Evolutionary conservation across 2,113 vertebrate genomes (phyloP), one percentile per base, ranked within the genome.

Genomic region (Prionailurus viverrinus): DNA sequence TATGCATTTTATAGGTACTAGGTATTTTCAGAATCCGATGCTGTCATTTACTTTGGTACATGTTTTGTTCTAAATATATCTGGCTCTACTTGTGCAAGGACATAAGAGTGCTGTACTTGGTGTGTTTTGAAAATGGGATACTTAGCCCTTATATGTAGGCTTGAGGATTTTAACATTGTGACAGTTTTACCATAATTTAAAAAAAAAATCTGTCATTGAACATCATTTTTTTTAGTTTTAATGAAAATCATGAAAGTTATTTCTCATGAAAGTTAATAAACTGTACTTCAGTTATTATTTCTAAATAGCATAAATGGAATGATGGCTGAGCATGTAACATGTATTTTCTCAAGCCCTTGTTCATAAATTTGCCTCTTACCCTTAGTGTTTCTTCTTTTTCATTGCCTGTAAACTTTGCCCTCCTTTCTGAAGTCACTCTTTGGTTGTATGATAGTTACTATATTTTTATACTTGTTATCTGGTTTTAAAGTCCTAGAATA

Each of bases 191-290:
- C 11, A 68, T 94, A 80, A 41, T 86, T 96, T 92, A 85, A 76
- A 9, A 8, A 8, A 76, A 90, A 92, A 86, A 25, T 55, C 33
- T 94, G 5, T 94, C 78, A 78, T 79, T 78, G 55, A 95, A 86
- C 18, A 84, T 90, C 7, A 66, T 58, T 94, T 97, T 88, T 74
- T 45, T 69, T 53, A 79, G 89, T 96, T 96, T 48, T 93, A 90
- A 92, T 95, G 61, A 68, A 93, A 95, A 91, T 94, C 61, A 73
- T 76, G 63, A 82, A 55, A 93, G 45, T 65, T 89, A 63, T 93
- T 97, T 96, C 94, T 85, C n/a, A 84, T 89, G 91, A 78, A 63
- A 91, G 16, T 88, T 84, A 63, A 66, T 79, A 78, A 88, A 63
- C 31, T 76, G 14, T 65, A 65, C 92, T 91, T 97, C 69, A 82